Evolutionary conservation across 2,888 invertebrate species (phyloP), one percentile per base, ranked within the genome.

Genomic region (Alloplasta piceator): DNA sequence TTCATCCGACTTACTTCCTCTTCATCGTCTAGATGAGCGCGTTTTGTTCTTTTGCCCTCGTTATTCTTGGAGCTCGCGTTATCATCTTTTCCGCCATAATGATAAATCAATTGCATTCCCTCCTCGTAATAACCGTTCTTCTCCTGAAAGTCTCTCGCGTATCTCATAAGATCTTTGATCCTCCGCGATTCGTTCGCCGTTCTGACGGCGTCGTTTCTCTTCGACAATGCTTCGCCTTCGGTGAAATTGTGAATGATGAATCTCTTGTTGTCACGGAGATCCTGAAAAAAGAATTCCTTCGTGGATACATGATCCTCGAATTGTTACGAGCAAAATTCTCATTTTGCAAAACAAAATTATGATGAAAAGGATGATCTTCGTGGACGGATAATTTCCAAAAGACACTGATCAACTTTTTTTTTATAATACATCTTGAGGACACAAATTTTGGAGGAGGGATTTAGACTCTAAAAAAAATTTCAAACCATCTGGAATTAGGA

Each of bases 51-150:
- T 52, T 66, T 86, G 0, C 78, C 78, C 36, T 86, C 87, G 6
- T 81, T 85, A 1, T 77, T 10, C 7, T 75, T 70, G 36, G 6
- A 12, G 0, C 55, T 52, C 5, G 66, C 76, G 12, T 76, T 55
- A 10, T 39, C 55, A 10, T 63, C 74, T 26, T 67, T 43, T 63
- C 76, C 87, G 4, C 91, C 91, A 16, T 89, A 91, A 80, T 92
- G 91, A 82, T 91, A 92, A 41, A 91, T 86, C 71, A 92, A 67
- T 70, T 90, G 88, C 90, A 92, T 90, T 50, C 91, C 91, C 75
- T 92, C 88, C 73, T 92, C 92, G 83, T 88, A 92, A 75, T 88
- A 92, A 4, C 92, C 92, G 26, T 91, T 85, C 61, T 86, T 85
- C 77, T 92, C 92, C 71, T 91, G 90, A 75, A 88, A 89, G 38